These are phyloP conservation scores for Helostoma temminkii DNA, from an alignment of 2,797 vertebrate genomes.

Conservation along the genomic window DNA sequence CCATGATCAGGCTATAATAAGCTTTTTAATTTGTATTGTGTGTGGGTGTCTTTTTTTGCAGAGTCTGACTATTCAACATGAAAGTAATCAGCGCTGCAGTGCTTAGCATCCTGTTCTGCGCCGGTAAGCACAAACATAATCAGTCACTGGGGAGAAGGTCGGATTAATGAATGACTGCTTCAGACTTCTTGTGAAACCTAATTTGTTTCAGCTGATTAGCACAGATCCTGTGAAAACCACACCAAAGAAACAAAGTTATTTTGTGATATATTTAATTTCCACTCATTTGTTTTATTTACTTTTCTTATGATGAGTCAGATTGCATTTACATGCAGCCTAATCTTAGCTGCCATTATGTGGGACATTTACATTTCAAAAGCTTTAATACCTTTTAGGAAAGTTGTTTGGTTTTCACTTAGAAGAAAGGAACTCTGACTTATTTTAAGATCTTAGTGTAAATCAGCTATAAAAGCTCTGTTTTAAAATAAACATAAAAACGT, in stretches of 20 bases:
- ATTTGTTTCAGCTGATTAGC: slow-evolving; percentile 39
- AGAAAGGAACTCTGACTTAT: slow-evolving; percentile 43
- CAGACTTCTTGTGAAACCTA: slow-evolving; percentile 32
- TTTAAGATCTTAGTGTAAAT: slow-evolving; percentile 24
- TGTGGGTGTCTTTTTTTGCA: slow-evolving; percentile 48
- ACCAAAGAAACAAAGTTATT: slow-evolving; percentile 10
- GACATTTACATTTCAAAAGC: slow-evolving; percentile 67
- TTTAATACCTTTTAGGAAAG: slow-evolving; percentile 3
- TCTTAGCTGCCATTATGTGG: slow-evolving; percentile 37
- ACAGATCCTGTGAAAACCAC: slow-evolving; percentile 6
- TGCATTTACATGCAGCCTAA: slow-evolving; percentile 39
- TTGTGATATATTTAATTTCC: slow-evolving; percentile 30
- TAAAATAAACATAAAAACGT: slow-evolving; percentile 22
- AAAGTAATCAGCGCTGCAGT: slow-evolving; percentile 62
- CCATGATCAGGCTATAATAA: slow-evolving; percentile 29
- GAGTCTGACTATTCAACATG: slow-evolving; percentile 71
- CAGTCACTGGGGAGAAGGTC: slow-evolving; percentile 50
- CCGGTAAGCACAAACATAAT: slow-evolving; percentile 76
- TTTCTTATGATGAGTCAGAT: neutral
- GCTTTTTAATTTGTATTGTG: slow-evolving; percentile 12
- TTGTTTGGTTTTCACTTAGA: slow-evolving; percentile 13
- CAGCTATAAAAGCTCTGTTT: slow-evolving; percentile 23
- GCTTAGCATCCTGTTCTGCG: slow-evolving; percentile 74
- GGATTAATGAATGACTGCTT: slow-evolving; percentile 39
- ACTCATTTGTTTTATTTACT: slow-evolving; percentile 34